Conservation (phyloP, 2,113 vertebrate genomes). For the Corythaixoides concolor region DNA sequence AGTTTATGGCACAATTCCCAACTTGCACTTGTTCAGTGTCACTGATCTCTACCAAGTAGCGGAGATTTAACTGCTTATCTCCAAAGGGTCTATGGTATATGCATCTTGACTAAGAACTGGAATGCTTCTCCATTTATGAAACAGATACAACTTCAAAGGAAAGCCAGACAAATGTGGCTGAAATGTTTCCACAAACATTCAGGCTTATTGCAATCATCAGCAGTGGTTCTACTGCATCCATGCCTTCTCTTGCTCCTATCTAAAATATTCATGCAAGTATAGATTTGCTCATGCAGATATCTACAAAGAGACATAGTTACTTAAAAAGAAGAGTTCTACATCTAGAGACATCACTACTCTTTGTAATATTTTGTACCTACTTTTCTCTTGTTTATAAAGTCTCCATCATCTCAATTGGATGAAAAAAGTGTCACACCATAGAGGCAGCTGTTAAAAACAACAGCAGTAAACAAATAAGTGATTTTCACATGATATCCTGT, state of each 20-base stretch:
- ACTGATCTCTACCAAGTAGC: not conserved
- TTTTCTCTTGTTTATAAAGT: not conserved
- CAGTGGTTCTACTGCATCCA: not conserved
- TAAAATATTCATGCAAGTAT: not conserved
- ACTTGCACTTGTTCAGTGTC: accelerated
- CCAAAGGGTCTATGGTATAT: not conserved
- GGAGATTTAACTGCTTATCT: not conserved
- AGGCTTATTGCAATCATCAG: not conserved
- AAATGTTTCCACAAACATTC: not conserved
- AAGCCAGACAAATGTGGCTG: not conserved
- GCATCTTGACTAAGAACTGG: not conserved
- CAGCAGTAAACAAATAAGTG: not conserved
- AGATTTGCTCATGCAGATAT: not conserved
- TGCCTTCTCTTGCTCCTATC: not conserved
- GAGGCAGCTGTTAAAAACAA: not conserved
- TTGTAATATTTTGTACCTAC: not conserved
- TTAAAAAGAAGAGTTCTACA: not conserved
- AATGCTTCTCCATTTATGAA: not conserved
- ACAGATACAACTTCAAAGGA: not conserved
- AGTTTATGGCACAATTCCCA: not conserved
- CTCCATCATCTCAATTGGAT: not conserved
- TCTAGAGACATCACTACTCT: not conserved
- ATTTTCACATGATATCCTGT: not conserved
- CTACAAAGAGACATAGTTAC: not conserved
- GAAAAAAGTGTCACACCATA: not conserved